Percentiles rank a stretch among this genome's conserved stretches.
Evolutionary conservation across 1,140 invertebrate species (phyloP).

Genomic region (Acromyrmex charruanus): DNA sequence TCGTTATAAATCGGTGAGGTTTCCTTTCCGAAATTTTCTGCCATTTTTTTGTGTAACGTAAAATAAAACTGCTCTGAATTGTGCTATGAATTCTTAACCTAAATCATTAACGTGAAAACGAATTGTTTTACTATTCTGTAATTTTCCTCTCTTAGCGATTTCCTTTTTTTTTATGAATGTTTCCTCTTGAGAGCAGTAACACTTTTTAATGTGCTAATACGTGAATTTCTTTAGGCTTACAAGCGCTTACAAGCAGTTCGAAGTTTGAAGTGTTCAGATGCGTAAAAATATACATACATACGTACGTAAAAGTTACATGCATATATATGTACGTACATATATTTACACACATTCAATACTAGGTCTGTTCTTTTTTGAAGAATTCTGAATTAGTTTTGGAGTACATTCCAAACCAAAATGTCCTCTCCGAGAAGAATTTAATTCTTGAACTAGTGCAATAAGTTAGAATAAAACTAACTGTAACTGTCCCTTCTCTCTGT

Average conservation of each 20-base stretch:
- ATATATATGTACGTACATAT: too few relatives aligned
- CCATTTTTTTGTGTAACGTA: slow-evolving; percentile 64
- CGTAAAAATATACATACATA: too few relatives aligned
- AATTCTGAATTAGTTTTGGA: too few relatives aligned
- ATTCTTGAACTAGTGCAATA: too few relatives aligned
- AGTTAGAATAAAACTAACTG: too few relatives aligned
- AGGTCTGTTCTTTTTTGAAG: too few relatives aligned
- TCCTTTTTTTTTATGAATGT: neutral
- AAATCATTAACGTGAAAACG: neutral
- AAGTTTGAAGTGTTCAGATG: too few relatives aligned
- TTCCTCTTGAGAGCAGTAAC: neutral
- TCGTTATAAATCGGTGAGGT: slow-evolving; percentile 79
- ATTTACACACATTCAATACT: too few relatives aligned
- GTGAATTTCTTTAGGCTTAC: neutral
- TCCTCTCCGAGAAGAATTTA: too few relatives aligned
- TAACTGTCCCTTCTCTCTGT: too few relatives aligned
- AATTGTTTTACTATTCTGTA: neutral
- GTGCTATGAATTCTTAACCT: neutral
- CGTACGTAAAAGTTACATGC: too few relatives aligned
- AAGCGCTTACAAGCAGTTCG: neutral
- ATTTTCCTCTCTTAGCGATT: neutral
- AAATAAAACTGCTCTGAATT: neutral
- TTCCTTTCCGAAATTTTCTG: slow-evolving; percentile 78
- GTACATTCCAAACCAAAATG: too few relatives aligned
- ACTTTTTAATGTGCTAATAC: neutral